Evolutionary conservation across 2,797 vertebrate species (phyloP).

Genomic region (Catharus ustulatus): DNA sequence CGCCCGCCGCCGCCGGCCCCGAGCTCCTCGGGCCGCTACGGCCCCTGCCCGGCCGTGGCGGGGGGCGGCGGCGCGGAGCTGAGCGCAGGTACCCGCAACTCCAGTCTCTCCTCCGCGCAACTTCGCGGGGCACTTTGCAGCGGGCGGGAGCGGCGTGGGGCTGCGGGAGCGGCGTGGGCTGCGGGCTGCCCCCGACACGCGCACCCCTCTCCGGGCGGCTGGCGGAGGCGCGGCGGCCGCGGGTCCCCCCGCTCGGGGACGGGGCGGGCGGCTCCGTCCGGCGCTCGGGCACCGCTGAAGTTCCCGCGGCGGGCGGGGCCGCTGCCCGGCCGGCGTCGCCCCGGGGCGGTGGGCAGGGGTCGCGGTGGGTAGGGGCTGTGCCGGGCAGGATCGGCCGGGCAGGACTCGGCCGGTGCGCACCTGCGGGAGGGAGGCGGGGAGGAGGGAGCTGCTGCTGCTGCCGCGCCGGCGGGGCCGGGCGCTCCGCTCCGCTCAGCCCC

Average conservation of each 20-base stretch:
- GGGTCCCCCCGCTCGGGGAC: background rate
- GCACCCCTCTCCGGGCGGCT: background rate
- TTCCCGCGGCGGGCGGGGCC: background rate
- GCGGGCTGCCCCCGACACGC: background rate
- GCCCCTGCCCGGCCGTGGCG: conserved; percentile 71
- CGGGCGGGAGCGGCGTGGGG: background rate
- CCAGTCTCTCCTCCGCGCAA: conserved; percentile 29
- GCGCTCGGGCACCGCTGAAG: background rate
- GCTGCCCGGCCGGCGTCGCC: background rate
- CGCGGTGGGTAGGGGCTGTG: background rate
- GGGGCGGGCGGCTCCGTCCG: background rate
- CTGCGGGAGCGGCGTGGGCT: too few species aligned
- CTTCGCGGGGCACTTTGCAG: conserved; percentile 38
- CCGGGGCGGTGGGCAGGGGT: background rate
- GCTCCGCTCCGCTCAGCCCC: background rate
- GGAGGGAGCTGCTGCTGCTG: background rate
- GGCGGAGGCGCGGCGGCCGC: background rate
- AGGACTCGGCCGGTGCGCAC: background rate
- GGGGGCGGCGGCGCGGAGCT: conserved; percentile 80
- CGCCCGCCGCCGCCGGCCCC: conserved; percentile 61
- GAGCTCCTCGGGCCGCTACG: conserved; percentile 75
- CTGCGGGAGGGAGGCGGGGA: background rate
- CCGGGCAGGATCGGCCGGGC: background rate
- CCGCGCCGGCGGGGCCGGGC: background rate
- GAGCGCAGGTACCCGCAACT: conserved; percentile 85